Evolutionary conservation across 1,140 invertebrate genomes (phyloP).

Genomic region (Telenomus remus): DNA sequence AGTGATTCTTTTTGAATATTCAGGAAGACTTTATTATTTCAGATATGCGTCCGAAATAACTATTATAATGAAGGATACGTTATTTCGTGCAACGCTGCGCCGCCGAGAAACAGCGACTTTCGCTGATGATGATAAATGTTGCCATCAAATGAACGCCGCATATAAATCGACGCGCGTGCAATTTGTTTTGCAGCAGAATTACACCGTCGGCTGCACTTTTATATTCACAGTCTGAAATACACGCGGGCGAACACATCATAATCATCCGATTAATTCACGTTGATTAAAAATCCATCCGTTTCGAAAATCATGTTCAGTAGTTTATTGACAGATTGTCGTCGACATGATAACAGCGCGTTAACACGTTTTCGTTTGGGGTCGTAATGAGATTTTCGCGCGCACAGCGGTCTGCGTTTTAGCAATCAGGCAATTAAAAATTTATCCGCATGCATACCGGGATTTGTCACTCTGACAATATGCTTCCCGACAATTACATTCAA

Average conservation of each 20-base stretch:
- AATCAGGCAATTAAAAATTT: slow-evolving; percentile 5
- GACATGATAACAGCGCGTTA: neutral
- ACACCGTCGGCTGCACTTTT: neutral
- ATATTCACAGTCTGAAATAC: neutral
- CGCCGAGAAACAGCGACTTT: slow-evolving; percentile 7
- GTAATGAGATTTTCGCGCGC: neutral
- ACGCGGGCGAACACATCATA: neutral
- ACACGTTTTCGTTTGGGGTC: neutral
- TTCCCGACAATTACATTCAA: slow-evolving; percentile 7
- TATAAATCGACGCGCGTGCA: slow-evolving; percentile 23
- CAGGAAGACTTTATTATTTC: slow-evolving; percentile 52
- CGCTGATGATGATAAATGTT: slow-evolving; percentile 27
- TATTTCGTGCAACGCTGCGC: slow-evolving; percentile 16
- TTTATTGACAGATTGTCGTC: neutral
- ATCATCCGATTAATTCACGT: neutral
- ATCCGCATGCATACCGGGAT: neutral
- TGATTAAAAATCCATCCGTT: neutral
- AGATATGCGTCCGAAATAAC: slow-evolving; percentile 39
- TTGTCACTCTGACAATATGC: slow-evolving; percentile 1
- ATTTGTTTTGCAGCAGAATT: slow-evolving; percentile 7
- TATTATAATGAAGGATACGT: slow-evolving; percentile 35
- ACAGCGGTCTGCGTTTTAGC: slow-evolving; percentile 1
- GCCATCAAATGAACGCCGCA: slow-evolving; percentile 29
- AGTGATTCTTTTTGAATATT: slow-evolving; percentile 52
- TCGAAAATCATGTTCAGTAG: neutral